Base-by-base conservation (phyloP, 1,140 invertebrate genomes). In the Microplitis mediator region DNA sequence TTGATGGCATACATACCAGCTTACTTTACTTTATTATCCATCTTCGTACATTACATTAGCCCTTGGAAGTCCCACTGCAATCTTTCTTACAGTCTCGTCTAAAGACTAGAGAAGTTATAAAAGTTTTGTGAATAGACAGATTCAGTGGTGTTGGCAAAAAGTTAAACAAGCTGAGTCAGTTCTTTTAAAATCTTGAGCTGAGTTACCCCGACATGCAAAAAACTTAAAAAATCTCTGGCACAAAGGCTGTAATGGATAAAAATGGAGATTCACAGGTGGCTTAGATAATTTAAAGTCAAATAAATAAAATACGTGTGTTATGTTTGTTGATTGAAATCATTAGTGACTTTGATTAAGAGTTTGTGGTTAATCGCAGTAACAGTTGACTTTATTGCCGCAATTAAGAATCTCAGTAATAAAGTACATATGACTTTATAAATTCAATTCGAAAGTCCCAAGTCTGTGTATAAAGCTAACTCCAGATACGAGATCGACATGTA, bases 41-140 rank as follows among this genome's bases (percentile, higher is more conserved):
- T 45, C 39, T 45, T 45, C 2, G 39, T 45, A 45, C 6, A 45
- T 45, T 45, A 11, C 6, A 45, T 45, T 9, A 45, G 39, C 39
- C 11, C 39, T 45, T 9, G 8, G 11, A 45, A 6, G 11, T 39
- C 36, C 8, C 4, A 8, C 45, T 5, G 39, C 9, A 66, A 23
- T 36, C 39, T 61, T 61, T 62, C 39, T 45, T 45, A 45, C 39
- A 45, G 39, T 45, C 39, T 45, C 6, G 11, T 45, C 8, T 45
- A 45, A 45, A 9, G 39, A 11, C 0, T 9, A 45, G 11, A 66
- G 54, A 54, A 39, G 32, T 67, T 71, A 32, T 31, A 32, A n/a
- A 45, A 64, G 39, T 14, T 72, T 64, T 58, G 3, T 65, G 70
- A 66, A 66, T 72, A 66, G 62, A 64, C 63, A 72, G 63, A 63